Percentiles rank a stretch among this genome's conserved stretches.
These are phyloP conservation scores for Mesembrinibis cayennensis DNA, from an alignment of 2,113 vertebrate species.

Conservation along the genomic window DNA sequence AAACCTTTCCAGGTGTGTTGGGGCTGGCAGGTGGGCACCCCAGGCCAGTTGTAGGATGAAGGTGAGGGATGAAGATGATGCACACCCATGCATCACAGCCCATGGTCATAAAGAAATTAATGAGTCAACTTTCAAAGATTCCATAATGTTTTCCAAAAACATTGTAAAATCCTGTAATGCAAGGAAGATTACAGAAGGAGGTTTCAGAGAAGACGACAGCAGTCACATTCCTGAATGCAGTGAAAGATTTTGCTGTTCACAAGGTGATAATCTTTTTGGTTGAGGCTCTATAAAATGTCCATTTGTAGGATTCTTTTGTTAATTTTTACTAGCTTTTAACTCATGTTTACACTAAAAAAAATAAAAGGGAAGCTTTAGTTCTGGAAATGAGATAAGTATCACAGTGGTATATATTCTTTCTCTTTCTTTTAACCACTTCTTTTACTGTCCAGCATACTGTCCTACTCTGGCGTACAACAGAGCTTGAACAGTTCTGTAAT, in stretches of 20 bases:
- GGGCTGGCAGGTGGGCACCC: too few species aligned
- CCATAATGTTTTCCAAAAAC: too few species aligned
- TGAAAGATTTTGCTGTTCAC: background rate
- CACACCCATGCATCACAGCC: too few species aligned
- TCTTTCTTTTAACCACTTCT: background rate
- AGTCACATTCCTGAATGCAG: background rate
- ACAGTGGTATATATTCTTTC: background rate
- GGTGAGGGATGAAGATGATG: too few species aligned
- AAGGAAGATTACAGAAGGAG: background rate
- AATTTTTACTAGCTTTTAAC: background rate
- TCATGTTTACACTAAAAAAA: background rate
- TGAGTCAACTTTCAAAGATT: too few species aligned
- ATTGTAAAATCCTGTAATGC: background rate
- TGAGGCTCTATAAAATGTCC: background rate
- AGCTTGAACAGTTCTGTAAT: background rate
- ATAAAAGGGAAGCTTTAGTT: background rate
- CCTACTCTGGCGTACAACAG: background rate
- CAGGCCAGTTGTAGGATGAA: too few species aligned
- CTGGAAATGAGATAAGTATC: background rate
- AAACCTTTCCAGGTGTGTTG: too few species aligned
- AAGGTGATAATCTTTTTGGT: background rate
- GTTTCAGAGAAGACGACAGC: background rate
- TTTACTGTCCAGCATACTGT: background rate
- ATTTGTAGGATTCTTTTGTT: background rate
- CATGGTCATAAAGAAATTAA: too few species aligned